Conservation (phyloP, 2,797 vertebrate species). For the Neosilurus mollespiculum region DNA sequence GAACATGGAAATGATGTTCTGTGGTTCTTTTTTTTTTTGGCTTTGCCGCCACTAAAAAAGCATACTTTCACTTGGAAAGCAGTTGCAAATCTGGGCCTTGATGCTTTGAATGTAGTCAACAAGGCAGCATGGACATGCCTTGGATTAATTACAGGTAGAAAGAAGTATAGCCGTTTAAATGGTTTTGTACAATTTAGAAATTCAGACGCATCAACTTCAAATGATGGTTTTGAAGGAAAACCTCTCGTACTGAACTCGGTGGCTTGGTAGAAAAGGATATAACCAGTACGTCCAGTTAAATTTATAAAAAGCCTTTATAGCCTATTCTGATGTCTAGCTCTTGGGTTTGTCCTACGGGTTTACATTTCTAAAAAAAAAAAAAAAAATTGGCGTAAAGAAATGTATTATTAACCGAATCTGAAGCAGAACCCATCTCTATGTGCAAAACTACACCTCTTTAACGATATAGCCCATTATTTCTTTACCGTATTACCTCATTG, state of each 20-base stretch:
- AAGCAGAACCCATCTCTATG: background rate
- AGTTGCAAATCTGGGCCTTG: slow-evolving; percentile 68
- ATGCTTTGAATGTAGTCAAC: slow-evolving; percentile 64
- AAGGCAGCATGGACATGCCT: background rate
- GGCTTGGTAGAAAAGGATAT: background rate
- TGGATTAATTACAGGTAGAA: background rate
- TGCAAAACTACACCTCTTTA: background rate
- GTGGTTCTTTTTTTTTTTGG: slow-evolving; percentile 13
- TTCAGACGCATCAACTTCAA: background rate
- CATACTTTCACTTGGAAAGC: slow-evolving; percentile 61
- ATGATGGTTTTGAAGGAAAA: background rate
- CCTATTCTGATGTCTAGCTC: background rate
- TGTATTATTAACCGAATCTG: background rate
- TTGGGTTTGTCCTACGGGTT: background rate
- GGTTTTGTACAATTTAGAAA: background rate
- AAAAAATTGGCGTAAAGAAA: background rate
- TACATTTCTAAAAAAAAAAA: background rate
- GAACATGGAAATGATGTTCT: slow-evolving; percentile 61
- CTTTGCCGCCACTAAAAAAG: slow-evolving; percentile 1
- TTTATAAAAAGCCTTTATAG: background rate
- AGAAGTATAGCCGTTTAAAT: background rate
- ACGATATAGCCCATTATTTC: background rate
- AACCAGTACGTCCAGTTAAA: background rate
- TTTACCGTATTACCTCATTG: background rate
- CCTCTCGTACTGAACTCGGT: background rate